Evolutionary conservation across 2,888 invertebrate genomes (phyloP), one percentile per base, ranked within the genome.

Genomic region (Himalopsyche kuldschensis): DNA sequence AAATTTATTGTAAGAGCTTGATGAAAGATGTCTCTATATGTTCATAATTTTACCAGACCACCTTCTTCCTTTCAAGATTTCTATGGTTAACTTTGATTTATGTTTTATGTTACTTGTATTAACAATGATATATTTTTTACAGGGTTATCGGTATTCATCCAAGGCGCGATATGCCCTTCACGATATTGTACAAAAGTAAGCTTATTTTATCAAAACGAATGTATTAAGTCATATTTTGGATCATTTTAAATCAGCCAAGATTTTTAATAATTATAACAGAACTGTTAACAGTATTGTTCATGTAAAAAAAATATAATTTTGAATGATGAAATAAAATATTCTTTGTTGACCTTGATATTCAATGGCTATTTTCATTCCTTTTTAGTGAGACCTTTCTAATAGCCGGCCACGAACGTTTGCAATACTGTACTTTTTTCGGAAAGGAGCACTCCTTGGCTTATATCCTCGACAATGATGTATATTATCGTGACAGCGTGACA

Each of bases 381-480:
- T 86, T 69, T 78, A 86, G 83, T 78, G 75, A 48, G 63, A 80
- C 31, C 15, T 27, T 63, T 15, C 32, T 89, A 80, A 88, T 95
- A 24, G 93, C 93, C 24, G 88, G 91, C 76, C 92, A 92, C 4
- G 88, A 89, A 32, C 92, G 92, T 3, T 88, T 96, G 27, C 94
- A 95, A 87, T 90, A 93, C n/a, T 95, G 94, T 5, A 88, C 90
- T 0, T 96, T 94, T 88, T 90, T 90, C 79, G 87, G 86, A 1
- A 87, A 87, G 0, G 89, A 90, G 1, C 92, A 91, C 1, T 88
- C 90, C 0, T 86, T 94, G 80, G 94, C 93, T 0, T 96, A 94
- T 87, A 95, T 96, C 0, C 90, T 92, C 80, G 89, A 94, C 69
- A 96, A 96, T 88, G 94, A 96, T 87, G 94, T 96, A 76, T 95